Base-by-base conservation (phyloP, 2,797 vertebrate genomes). In the Xiphorhynchus erythropygius region DNA sequence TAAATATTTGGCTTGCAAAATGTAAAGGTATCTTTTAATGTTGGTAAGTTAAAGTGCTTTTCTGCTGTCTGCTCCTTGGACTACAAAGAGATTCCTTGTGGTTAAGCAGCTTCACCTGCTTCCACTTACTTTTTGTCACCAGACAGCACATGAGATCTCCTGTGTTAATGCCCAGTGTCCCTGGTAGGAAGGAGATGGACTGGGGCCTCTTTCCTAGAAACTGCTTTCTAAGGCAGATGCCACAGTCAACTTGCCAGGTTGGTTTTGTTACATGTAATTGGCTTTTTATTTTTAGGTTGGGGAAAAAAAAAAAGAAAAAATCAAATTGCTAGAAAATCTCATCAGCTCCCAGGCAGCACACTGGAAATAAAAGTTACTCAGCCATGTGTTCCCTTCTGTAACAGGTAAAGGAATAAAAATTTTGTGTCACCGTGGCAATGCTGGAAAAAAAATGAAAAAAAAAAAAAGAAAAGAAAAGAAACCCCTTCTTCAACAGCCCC, bases 91-190 rank as follows among this genome's bases (percentile, higher is more conserved):
- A 75, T 41, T 92, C 50, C 69, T 65, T 25, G n/a, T 32, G 89
- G 75, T 89, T 90, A 93, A 77, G n/a, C 79, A 92, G 95, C 87
- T 84, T 91, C 81, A 70, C 78, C 69, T 88, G 68, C 82, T 92
- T 59, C 65, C 37, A 7, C 71, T 75, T 57, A 30, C 18, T 14
- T 77, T 75, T 55, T 84, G 75, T 79, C 88, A 90, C 77, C 94
- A 94, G 75, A 68, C 75, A 90, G 78, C 68, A 75, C 62, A 44
- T 44, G 13, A 85, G 62, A 19, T 75, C 37, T 32, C 49, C n/a
- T 23, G 25, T 28, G 27, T 46, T 46, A 84, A 56, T 23, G 87
- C 49, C n/a, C 57, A 57, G 32, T 2, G 60, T 37, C 77, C 62
- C 55, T 37, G 41, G 15, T 44, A 68, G 27, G 49, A 57, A 63